These are phyloP conservation scores for Apomyelois bistriatella DNA, from an alignment of 2,888 invertebrate species.

Conservation along the genomic window DNA sequence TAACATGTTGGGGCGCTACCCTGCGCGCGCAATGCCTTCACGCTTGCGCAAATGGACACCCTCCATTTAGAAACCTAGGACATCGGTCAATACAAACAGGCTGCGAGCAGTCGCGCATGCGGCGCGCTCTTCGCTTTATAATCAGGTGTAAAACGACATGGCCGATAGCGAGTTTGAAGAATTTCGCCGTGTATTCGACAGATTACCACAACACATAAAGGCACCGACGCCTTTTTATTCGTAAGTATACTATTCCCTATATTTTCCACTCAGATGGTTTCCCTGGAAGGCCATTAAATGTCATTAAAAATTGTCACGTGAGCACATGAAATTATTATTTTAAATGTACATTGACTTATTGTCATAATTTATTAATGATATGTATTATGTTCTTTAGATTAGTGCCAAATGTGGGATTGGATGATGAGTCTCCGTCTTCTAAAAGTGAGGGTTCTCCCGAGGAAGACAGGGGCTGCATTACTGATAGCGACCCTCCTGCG, in stretches of 20 bases:
- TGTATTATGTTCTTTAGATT: conserved; percentile 76
- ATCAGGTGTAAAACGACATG: conserved; percentile 89
- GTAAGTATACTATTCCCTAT: conserved; percentile 81
- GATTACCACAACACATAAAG: conserved; percentile 88
- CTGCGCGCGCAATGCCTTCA: conserved; percentile 40
- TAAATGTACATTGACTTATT: not conserved
- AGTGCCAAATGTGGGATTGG: conserved; percentile 90
- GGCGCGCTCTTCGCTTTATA: conserved; percentile 60
- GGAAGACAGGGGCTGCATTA: conserved; percentile 80
- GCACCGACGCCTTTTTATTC: conserved; percentile 92
- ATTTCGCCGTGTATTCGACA: conserved; percentile 92
- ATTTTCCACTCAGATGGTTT: conserved; percentile 1
- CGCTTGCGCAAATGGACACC: conserved; percentile 35
- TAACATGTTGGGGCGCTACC: conserved; percentile 16
- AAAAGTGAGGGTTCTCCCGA: conserved; percentile 86
- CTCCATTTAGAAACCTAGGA: conserved; percentile 25
- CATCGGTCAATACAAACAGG: conserved; percentile 57
- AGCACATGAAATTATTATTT: conserved; percentile 9
- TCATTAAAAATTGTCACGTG: conserved; percentile 31
- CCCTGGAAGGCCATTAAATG: not conserved
- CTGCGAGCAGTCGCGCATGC: conserved; percentile 56
- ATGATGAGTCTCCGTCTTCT: conserved; percentile 90
- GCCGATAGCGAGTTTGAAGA: conserved; percentile 97
- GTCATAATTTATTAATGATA: not conserved
- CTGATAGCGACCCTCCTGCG: conserved; percentile 68